phyloP scores from a whole-genome alignment of 2,888 invertebrate genomes.

The Diadegma fenestrale region DNA sequence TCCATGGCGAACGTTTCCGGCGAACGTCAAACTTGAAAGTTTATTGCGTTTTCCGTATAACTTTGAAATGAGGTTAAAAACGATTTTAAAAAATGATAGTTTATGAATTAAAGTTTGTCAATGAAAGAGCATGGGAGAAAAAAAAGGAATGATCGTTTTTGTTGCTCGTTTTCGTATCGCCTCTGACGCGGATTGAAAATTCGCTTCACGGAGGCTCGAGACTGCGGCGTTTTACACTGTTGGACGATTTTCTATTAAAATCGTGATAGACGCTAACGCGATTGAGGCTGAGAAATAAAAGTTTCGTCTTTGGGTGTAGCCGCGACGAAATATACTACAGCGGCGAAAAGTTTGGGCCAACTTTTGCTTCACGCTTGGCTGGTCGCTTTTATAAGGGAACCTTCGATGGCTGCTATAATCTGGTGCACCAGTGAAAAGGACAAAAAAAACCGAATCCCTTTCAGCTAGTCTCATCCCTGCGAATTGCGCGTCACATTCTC shows the following conservation, averaged over 20 bases:
- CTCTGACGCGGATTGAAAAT: conserved; percentile 43
- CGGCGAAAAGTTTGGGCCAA: conserved; percentile 57
- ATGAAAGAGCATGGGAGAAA: not conserved
- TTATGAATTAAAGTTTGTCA: not conserved
- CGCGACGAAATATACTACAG: conserved; percentile 35
- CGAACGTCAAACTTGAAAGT: not conserved
- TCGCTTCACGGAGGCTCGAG: conserved; percentile 53
- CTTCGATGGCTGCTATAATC: conserved; percentile 58
- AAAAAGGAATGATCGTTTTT: not conserved
- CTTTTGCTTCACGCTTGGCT: conserved; percentile 44
- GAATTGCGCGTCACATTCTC: conserved; percentile 45
- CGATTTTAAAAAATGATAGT: not conserved
- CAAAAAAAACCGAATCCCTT: conserved; percentile 27
- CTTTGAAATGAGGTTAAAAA: not conserved
- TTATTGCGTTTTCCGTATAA: not conserved
- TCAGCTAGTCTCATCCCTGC: conserved; percentile 49
- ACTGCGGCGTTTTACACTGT: conserved; percentile 3
- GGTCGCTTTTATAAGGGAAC: conserved; percentile 63
- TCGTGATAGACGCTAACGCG: conserved; percentile 57
- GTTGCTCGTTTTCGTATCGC: not conserved
- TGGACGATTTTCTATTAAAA: conserved; percentile 61
- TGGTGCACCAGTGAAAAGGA: conserved; percentile 20
- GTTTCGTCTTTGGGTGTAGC: conserved; percentile 34
- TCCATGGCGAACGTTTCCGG: not conserved
- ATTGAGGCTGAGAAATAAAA: conserved; percentile 49